phyloP scores from a whole-genome alignment of 2,113 vertebrate genomes.

The Eira barbara region DNA sequence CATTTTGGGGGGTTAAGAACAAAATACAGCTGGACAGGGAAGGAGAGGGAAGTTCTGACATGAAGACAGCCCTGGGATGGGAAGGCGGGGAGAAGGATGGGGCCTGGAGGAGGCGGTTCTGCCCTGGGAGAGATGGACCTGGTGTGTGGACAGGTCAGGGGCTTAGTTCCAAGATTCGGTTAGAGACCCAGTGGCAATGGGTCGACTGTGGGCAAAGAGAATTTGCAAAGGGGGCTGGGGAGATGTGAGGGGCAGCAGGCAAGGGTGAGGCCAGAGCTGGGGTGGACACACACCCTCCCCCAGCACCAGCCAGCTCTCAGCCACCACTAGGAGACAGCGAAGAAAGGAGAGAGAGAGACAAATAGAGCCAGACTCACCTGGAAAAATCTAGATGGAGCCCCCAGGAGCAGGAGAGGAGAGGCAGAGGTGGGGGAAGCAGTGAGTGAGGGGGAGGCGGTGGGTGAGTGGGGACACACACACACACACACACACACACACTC shows the following conservation, averaged over 20 bases:
- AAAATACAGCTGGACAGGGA: background rate
- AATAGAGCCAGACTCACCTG: background rate
- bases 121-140: background rate
- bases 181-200: background rate
- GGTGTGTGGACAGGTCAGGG: accelerated
- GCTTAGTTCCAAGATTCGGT: background rate
- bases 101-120: no score
- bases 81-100: accelerated
- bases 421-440: background rate
- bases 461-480: background rate
- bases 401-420: background rate
- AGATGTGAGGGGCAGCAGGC: background rate
- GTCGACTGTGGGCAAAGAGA: background rate
- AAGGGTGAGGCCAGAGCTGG: background rate
- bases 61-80: background rate
- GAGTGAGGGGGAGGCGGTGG: background rate
- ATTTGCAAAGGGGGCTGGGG: background rate
- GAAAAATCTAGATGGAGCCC: background rate
- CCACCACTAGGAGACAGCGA: background rate
- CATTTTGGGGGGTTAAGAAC: background rate
- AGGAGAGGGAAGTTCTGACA: background rate
- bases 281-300: background rate
- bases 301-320: background rate
- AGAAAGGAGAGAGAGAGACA: background rate
- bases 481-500: background rate